Evolutionary conservation across 2,113 vertebrate genomes (phyloP), one percentile per base, ranked within the genome.

Genomic region (Crocuta crocuta): DNA sequence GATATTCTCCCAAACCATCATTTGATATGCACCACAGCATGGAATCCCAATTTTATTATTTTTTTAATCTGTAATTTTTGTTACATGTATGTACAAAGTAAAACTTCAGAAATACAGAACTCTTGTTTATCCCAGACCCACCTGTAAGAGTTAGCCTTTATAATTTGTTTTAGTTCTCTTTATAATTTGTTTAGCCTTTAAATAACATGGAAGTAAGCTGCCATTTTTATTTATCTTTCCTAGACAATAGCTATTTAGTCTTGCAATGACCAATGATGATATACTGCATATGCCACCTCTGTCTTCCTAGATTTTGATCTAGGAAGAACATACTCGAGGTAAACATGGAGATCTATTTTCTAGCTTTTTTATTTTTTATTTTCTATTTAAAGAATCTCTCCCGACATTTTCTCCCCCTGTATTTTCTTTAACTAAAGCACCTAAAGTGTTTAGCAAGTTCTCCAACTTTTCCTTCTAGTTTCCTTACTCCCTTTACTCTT

Each of bases 51-150:
- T 58, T 90, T 74, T 39, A 7, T 24, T 58, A 7, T 81, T 76
- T 79, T 88, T 91, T 94, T 63, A 90, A 81, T 71, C 12, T 85
- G 43, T 88, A 70, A 33, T 65, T 84, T 93, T 71, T 76, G 35
- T 70, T 79, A 85, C 33, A 35, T 65, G 31, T 24, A 35, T 19
- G 15, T 15, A 35, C 10, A 95, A 63, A 16, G 23, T 26, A 89
- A 92, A 88, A 82, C 10, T 89, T 92, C 15, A 96, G 43, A 85
- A 61, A 58, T 63, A 58, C 1, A 39, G 16, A 76, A 0, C 2
- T 70, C 0, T 50, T 80, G 28, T n/a, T 63, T 73, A 17, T 95
- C 3, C 16, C 8, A 50, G 19, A 68, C 39, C 31, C 0, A 94
- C 15, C 28, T 0, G 4, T 33, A 93, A 65, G 24, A 82, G 66